Evolutionary conservation across 2,113 vertebrate genomes (phyloP), one percentile per base, ranked within the genome.

Genomic region (Plotosus lineatus): DNA sequence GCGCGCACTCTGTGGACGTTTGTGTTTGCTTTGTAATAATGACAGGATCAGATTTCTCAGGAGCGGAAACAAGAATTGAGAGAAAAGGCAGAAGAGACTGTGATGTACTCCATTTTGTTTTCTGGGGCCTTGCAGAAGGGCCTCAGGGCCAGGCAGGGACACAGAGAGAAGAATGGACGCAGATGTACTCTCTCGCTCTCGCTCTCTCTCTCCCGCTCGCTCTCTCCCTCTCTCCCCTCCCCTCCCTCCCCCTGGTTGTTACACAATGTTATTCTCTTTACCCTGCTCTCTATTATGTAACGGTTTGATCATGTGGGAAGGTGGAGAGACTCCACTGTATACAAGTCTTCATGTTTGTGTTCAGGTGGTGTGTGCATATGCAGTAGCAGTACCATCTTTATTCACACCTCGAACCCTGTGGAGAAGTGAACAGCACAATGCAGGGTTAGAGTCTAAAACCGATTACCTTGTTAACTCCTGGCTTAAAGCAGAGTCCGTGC

Each of bases 391-490:
- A 76, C 28, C 33, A 28, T 63, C 71, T 92, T 92, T 92, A 94
- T 95, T 95, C 94, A 95, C 95, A 91, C 92, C 92, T 90, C 94
- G 93, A n/a, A 93, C 94, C 94, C 93, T 93, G 94, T 94, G 95
- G 95, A 94, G 94, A 94, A 94, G 94, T 94, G 95, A 95, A 95
- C 95, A 95, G 95, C 95, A 94, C 91, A 95, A 95, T 97, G 95
- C 95, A 95, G 95, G 94, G 95, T 95, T 94, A 95, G 95, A 94
- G 96, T 40, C 97, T 96, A 95, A 96, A 97, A 97, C 95, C 96
- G 96, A 98, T 98, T 97, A 98, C 97, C 96, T 98, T 96, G 95
- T 98, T 98, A 98, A 98, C 97, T 98, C 95, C 95, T 97, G 95
- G 95, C 96, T 75, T 95, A 95, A 95, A 95, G 96, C 95, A 95